These are phyloP conservation scores for Malaclemys terrapin DNA, from an alignment of 2,113 vertebrate genomes.

Conservation along the genomic window DNA sequence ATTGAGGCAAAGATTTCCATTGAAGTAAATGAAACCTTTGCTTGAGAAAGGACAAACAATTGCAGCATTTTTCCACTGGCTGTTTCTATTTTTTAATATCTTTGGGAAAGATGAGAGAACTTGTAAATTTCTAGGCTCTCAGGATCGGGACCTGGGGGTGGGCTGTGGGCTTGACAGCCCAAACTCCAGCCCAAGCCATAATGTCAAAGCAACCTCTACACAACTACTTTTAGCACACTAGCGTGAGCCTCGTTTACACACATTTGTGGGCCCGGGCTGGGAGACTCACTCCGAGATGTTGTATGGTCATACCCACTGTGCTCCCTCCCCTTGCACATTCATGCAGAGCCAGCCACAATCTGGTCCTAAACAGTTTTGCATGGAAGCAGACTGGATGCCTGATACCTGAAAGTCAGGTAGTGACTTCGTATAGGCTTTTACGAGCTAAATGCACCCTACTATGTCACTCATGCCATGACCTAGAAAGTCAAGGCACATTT, in stretches of 20 bases:
- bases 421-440: neutral
- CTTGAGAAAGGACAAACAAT: slow-evolving; percentile 46
- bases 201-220: neutral
- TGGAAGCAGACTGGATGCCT: neutral
- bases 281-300: neutral
- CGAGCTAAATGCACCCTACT: neutral
- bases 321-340: neutral
- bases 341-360: neutral
- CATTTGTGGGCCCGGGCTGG: neutral
- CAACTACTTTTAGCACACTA: neutral
- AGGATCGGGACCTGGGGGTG: neutral
- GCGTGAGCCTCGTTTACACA: neutral
- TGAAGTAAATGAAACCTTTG: slow-evolving; percentile 60
- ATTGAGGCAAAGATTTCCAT: slow-evolving; percentile 67
- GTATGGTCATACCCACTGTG: neutral
- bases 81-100: neutral
- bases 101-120: neutral
- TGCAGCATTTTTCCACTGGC: neutral
- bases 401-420: neutral
- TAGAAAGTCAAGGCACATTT: neutral
- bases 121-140: neutral
- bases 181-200: neutral
- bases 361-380: neutral
- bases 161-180: neutral
- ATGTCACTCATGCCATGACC: fast-evolving